phyloP scores from a whole-genome alignment of 2,797 vertebrate genomes.

The Scolopax rusticola region DNA sequence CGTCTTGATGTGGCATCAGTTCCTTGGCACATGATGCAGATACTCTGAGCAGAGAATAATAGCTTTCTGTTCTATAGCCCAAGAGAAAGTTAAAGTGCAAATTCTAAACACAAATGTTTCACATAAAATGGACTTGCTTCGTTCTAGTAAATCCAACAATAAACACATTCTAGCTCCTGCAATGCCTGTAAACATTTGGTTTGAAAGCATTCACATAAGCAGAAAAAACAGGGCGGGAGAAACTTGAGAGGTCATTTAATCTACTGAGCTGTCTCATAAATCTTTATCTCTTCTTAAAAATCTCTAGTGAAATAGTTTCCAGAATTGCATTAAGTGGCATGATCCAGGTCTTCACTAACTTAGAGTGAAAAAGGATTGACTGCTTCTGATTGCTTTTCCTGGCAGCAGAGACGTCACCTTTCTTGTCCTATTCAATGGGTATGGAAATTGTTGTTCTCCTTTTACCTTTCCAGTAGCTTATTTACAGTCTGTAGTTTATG shows the following conservation, averaged over 20 bases:
- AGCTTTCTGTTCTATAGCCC: background rate
- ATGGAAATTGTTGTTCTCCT: background rate
- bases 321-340: background rate
- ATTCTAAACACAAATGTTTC: background rate
- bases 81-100: conserved; percentile 31
- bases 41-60: background rate
- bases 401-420: background rate
- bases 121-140: background rate
- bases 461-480: background rate
- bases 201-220: background rate
- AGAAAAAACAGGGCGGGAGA: background rate
- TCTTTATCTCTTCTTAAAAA: background rate
- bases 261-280: background rate
- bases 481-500: background rate
- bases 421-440: background rate
- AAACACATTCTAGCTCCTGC: background rate
- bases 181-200: background rate
- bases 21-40: background rate
- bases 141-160: background rate
- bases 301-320: background rate
- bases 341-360: background rate
- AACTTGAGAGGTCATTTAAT: background rate
- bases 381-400: background rate
- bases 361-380: background rate
- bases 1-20: background rate